Conservation (phyloP, 2,797 vertebrate species). For the Parauchenoglanis punctatus region DNA sequence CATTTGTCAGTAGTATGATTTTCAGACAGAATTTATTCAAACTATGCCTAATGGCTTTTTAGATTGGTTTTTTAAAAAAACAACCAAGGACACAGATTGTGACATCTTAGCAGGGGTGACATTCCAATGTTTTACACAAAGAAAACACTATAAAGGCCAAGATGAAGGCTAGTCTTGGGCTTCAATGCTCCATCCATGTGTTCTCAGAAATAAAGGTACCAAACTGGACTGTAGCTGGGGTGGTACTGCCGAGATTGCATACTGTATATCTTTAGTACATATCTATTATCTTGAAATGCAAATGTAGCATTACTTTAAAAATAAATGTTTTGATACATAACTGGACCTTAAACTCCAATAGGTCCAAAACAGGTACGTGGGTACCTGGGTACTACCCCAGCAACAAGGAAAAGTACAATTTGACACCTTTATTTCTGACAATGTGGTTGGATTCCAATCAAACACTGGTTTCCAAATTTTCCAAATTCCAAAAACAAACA, state of each 20-base stretch:
- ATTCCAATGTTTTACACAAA: neutral
- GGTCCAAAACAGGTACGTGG: neutral
- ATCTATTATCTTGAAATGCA: neutral
- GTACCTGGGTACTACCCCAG: neutral
- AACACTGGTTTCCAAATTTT: neutral
- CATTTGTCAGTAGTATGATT: conserved; percentile 36
- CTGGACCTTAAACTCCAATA: neutral
- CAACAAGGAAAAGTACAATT: neutral
- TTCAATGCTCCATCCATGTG: neutral
- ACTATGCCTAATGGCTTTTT: neutral
- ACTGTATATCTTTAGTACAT: neutral
- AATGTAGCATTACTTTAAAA: neutral
- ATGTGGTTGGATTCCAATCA: neutral
- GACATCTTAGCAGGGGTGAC: neutral
- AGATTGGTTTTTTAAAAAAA: neutral
- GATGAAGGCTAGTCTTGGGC: neutral
- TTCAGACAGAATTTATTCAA: conserved; percentile 2
- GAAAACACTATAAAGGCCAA: conserved; percentile 5
- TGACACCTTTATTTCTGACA: neutral
- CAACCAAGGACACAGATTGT: neutral
- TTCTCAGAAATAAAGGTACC: neutral
- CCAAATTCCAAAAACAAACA: neutral
- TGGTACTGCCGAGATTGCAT: neutral
- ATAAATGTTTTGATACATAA: neutral
- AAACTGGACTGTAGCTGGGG: too few relatives aligned